Base-by-base conservation (phyloP, 2,888 invertebrate genomes). In the Branchellion lobata region DNA sequence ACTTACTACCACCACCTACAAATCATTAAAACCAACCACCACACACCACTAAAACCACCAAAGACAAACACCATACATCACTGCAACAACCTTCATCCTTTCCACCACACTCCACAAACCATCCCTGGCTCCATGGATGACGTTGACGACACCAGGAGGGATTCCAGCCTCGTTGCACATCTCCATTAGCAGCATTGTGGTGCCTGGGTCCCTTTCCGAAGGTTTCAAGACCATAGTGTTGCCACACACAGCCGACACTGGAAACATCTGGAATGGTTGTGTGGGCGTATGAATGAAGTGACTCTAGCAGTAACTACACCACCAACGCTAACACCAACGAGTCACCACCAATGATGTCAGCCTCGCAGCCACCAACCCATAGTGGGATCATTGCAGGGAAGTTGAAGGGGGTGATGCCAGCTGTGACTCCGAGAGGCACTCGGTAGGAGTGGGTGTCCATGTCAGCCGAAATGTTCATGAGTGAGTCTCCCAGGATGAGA, bases 301-400 rank as follows among this genome's bases (percentile, higher is more conserved):
- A n/a, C n/a, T n/a, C n/a, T n/a, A n/a, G n/a, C n/a, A n/a, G n/a
- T n/a, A n/a, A n/a, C n/a, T n/a, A 40, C 40, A 40, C 40, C 5
- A 40, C 40, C 40, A 40, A 40, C 40, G 8, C 14, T 14, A 40
- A 40, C n/a, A n/a, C n/a, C n/a, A n/a, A n/a, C n/a, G n/a, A n/a
- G n/a, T n/a, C n/a, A n/a, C n/a, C n/a, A n/a, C n/a, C n/a, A n/a
- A n/a, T n/a, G n/a, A n/a, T n/a, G n/a, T n/a, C n/a, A n/a, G n/a
- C n/a, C n/a, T n/a, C n/a, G n/a, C n/a, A n/a, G n/a, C n/a, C n/a
- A 80, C 86, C 83, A 84, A 90, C 90, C 98, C 99, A 99, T 2
- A 99, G 90, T 0, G 99, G 99, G 84, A 99, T 96, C 99, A 99
- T 99, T 40, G 98, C 98, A 0, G 99, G 99, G 88, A 98, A 99